phyloP scores from a whole-genome alignment of 2,888 invertebrate species.

The Erannis defoliaria region DNA sequence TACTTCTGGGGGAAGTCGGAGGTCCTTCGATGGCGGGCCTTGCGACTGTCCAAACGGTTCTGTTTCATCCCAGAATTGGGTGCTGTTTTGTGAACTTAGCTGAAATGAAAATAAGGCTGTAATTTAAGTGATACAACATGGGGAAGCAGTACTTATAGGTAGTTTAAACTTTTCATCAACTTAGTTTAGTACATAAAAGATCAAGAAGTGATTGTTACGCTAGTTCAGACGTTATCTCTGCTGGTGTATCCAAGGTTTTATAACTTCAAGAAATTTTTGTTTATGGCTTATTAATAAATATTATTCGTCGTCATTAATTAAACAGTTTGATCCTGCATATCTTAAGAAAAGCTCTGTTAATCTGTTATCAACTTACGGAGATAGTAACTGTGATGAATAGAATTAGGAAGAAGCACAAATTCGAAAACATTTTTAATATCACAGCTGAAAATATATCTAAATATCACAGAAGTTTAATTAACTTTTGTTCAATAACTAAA shows the following conservation, averaged over 20 bases:
- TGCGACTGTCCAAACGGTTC: constrained; percentile 69
- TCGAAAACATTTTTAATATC: constrained; percentile 62
- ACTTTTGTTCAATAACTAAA: neutral
- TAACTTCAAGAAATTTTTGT: neutral
- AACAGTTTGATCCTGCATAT: neutral
- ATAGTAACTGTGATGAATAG: constrained; percentile 41
- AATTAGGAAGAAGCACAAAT: constrained; percentile 53
- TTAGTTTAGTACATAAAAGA: no score
- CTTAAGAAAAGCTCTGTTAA: neutral
- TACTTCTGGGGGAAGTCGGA: constrained; percentile 78
- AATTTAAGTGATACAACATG: neutral
- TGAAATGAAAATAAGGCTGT: constrained; percentile 24
- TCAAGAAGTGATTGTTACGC: no score
- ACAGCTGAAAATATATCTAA: constrained; percentile 53
- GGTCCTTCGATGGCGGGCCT: constrained; percentile 61
- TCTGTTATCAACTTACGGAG: constrained; percentile 55
- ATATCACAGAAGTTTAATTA: constrained; percentile 25
- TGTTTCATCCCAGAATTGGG: constrained; percentile 76
- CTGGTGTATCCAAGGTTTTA: neutral
- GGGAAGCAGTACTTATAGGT: neutral
- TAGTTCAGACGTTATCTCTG: no score
- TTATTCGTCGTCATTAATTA: neutral
- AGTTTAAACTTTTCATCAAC: neutral
- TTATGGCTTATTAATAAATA: neutral
- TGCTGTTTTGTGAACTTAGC: constrained; percentile 53